Evolutionary conservation across 2,113 vertebrate species (phyloP), one percentile per base, ranked within the genome.

Genomic region (Limanda limanda): DNA sequence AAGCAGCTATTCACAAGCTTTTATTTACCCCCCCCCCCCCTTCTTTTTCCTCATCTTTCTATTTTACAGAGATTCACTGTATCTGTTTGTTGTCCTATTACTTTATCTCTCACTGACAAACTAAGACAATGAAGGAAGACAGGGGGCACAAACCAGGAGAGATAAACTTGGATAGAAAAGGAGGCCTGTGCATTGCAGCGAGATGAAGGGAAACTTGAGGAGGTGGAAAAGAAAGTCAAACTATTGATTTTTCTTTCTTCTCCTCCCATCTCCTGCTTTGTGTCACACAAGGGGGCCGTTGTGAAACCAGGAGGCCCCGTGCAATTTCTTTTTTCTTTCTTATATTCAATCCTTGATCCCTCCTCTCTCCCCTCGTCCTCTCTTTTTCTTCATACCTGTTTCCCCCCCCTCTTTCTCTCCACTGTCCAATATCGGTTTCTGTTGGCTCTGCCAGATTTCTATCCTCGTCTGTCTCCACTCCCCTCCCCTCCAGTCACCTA

Each of bases 1-100:
- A 82, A 84, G 78, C 78, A 85, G 84, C 86, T 89, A 83, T 88
- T 91, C 83, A 88, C 79, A 64, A 64, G 75, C 69, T 84, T 86
- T 83, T 86, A 89, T 92, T 85, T 84, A 88, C 82, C 59, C 6
- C 77, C 62, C 73, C 54, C 77, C 60, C 52, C 27, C 37, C 21
- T 37, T 27, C 4, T 68, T 61, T 68, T 75, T 79, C 52, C 64
- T 58, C n/a, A 56, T 71, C 60, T 65, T 54, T 68, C 40, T 40
- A 6, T 81, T 56, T 79, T 55, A 63, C 24, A 68, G 65, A 21
- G 2, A 76, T 68, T 84, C 60, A 76, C 71, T 78, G 74, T 83
- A 81, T 79, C 75, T 76, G 66, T 85, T 86, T 75, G 74, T 82
- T 76, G 64, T 75, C 47, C 40, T 63, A 52, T 71, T 47, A 73